A percentile compares a stretch with the other conserved stretches of the same genome.
phyloP scores from a whole-genome alignment of 2,888 invertebrate species.

The Enoplolaimus lenunculus region DNA sequence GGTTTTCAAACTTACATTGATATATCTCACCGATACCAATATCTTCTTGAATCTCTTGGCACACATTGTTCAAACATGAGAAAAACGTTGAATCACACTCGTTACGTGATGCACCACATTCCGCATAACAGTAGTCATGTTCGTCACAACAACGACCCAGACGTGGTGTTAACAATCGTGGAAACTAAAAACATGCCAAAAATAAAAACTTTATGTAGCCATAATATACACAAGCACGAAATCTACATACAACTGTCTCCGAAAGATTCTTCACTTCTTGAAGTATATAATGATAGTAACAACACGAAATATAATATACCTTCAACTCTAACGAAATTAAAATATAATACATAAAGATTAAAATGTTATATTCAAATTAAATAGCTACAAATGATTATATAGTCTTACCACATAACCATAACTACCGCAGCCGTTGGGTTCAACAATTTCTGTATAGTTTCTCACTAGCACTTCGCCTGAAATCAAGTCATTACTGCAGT shows the following conservation, averaged over 20 bases:
- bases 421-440: constrained; percentile 7
- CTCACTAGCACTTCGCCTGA: background rate
- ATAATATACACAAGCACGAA: too few species aligned
- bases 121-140: background rate
- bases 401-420: background rate
- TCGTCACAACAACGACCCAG: background rate
- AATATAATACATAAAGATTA: too few species aligned
- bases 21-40: background rate
- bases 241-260: too few species aligned
- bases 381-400: too few species aligned
- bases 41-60: background rate
- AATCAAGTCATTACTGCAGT: too few species aligned
- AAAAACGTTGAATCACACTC: background rate
- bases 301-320: too few species aligned
- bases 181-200: background rate
- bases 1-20: too few species aligned
- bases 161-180: background rate
- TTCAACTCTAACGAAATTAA: too few species aligned
- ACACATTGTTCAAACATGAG: background rate
- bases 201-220: background rate
- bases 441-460: background rate
- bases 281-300: too few species aligned
- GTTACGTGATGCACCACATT: background rate
- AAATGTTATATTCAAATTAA: too few species aligned
- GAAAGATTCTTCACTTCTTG: too few species aligned